Conservation (phyloP, 2,797 vertebrate species). For the Rachycentron canadum region DNA sequence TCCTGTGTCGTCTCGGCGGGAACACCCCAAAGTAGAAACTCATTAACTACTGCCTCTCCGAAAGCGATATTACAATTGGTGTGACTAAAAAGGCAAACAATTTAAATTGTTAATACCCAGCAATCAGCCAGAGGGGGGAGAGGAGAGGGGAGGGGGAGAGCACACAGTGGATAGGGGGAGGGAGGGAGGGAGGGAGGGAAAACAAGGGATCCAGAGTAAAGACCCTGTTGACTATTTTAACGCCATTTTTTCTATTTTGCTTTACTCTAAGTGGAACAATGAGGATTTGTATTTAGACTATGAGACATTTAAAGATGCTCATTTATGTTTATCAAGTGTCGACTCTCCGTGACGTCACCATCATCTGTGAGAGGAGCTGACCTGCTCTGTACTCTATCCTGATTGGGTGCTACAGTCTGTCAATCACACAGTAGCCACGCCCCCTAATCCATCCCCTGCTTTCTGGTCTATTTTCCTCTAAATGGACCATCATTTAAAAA, state of each 20-base stretch:
- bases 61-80: slow-evolving; percentile 50
- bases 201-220: background rate
- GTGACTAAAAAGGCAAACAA: slow-evolving; percentile 66
- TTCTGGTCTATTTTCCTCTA: too few species aligned
- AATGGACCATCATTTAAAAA: too few species aligned
- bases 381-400: too few species aligned
- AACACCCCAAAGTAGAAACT: slow-evolving; percentile 65
- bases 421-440: too few species aligned
- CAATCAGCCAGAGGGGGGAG: slow-evolving; percentile 43
- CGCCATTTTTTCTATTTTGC: background rate
- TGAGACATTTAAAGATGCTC: too few species aligned
- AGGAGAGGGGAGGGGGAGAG: background rate
- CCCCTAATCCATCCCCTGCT: too few species aligned
- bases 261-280: background rate
- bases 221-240: background rate
- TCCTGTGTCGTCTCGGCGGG: slow-evolving; percentile 51
- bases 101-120: slow-evolving; percentile 64
- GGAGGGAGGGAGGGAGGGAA: too few species aligned
- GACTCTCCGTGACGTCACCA: too few species aligned
- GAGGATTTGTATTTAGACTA: background rate
- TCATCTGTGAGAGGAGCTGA: too few species aligned
- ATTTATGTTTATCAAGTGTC: too few species aligned
- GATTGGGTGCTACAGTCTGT: too few species aligned
- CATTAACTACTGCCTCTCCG: slow-evolving; percentile 67
- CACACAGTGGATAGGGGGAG: slow-evolving; percentile 2